phyloP scores from a whole-genome alignment of 37 sponge, comb jelly and placozoan genomes.

The Chondrosia reniformis region DNA sequence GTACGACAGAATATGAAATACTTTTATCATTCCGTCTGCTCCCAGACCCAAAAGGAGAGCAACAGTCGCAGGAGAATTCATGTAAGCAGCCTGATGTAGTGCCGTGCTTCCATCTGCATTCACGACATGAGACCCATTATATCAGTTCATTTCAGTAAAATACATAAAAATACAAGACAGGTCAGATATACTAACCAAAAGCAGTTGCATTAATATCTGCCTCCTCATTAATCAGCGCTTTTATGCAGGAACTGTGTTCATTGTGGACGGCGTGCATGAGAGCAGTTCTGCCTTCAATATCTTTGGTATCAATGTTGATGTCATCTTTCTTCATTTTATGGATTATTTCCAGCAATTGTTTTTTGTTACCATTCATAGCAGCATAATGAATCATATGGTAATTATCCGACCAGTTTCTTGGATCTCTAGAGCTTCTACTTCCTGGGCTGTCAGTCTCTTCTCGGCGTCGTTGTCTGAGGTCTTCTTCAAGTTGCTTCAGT shows the following conservation, averaged over 20 bases:
- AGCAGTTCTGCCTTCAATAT: constrained; percentile 72
- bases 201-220: constrained; percentile 51
- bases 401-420: not conserved
- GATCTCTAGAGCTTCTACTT: not conserved
- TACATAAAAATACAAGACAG: not conserved
- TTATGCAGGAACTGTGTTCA: constrained; percentile 48
- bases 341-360: constrained; percentile 31
- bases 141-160: not conserved
- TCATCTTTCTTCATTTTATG: constrained; percentile 17
- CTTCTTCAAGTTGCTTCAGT: too few species aligned
- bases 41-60: constrained; percentile 62
- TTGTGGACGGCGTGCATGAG: constrained; percentile 87
- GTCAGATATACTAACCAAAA: constrained; percentile 33
- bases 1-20: not conserved
- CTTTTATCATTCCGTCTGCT: constrained; percentile 56
- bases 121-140: not conserved
- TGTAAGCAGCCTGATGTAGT: constrained; percentile 75
- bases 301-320: constrained; percentile 50
- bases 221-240: constrained; percentile 64
- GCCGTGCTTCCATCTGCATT: constrained; percentile 63
- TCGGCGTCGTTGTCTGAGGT: too few species aligned
- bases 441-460: not conserved
- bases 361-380: constrained; percentile 61
- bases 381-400: constrained; percentile 39
- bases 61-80: constrained; percentile 9